Base-by-base conservation (phyloP, 2,113 vertebrate genomes). In the human (Homo sapiens) region DNA sequence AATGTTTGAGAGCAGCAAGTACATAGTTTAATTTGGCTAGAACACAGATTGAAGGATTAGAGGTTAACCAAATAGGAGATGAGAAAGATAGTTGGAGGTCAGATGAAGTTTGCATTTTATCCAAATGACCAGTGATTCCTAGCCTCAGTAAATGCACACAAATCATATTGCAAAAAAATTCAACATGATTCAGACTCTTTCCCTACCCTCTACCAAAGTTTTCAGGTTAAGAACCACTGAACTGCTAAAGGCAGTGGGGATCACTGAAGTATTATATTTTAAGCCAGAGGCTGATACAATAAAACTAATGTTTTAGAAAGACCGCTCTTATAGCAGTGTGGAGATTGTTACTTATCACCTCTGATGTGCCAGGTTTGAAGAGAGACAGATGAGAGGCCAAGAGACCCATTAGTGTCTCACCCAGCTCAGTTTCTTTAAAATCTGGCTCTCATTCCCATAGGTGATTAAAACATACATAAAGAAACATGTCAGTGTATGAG, bases 381-480 rank as follows among this genome's bases (percentile, higher is more conserved):
- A 93, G 22, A 32, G 55, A 55, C 40, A 50, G 90, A 72, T 84
- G 75, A 75, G 78, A 22, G 32, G 43, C 14, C n/a, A 40, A 57
- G 38, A 89, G 73, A 73, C 50, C 40, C 59, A n/a, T 57, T 68
- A 81, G 25, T 35, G 80, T 83, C 79, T 82, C 52, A 73, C 22
- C 66, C 22, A 93, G 40, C 23, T 82, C 40, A 89, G 18, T 61
- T 87, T 73, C 61, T 95, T 93, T 78, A 89, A 92, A 96, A 83
- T 89, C 57, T 85, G 27, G 38, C 50, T 96, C 12, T 66, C 23
- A 10, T 9, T 82, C 40, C 52, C n/a, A 89, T 5, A 45, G 45
- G 16, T 22, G 78, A 35, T 61, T 8, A 75, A 92, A 88, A 85
- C 64, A 85, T 27, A 61, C 48, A 55, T 5, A 23, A 83, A 30